These are phyloP conservation scores for Meganola albula DNA, from an alignment of 2,888 invertebrate species.

Conservation along the genomic window DNA sequence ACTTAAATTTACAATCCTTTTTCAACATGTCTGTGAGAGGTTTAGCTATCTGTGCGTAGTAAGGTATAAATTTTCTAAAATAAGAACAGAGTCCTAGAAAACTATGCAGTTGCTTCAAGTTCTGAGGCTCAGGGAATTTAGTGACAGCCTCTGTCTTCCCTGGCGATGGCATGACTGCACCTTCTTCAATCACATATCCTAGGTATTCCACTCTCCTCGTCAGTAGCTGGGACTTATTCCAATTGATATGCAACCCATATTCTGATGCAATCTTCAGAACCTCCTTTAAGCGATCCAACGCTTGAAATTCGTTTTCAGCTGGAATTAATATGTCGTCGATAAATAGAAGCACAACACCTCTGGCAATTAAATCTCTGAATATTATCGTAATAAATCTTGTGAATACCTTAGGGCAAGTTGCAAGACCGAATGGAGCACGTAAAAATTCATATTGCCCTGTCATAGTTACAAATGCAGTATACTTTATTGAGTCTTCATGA, in stretches of 20 bases:
- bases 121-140: slow-evolving; percentile 12
- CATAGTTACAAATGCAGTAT: too few species aligned
- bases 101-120: slow-evolving; percentile 18
- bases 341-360: slow-evolving; percentile 15
- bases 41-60: background rate
- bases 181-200: slow-evolving; percentile 18
- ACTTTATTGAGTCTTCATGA: too few species aligned
- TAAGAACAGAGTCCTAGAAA: slow-evolving; percentile 7
- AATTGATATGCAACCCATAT: slow-evolving; percentile 12
- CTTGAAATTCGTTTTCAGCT: slow-evolving; percentile 10
- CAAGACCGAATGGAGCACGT: too few species aligned
- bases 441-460: too few species aligned
- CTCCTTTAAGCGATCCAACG: slow-evolving; percentile 4
- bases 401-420: too few species aligned
- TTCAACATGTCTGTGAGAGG: slow-evolving; percentile 4
- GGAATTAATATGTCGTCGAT: slow-evolving; percentile 17
- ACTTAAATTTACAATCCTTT: background rate
- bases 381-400: too few species aligned
- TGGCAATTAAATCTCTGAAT: slow-evolving; percentile 25
- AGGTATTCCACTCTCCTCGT: slow-evolving; percentile 12
- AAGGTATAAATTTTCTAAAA: slow-evolving; percentile 1
- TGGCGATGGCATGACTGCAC: slow-evolving; percentile 9
- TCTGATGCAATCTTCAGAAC: slow-evolving; percentile 10
- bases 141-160: background rate
- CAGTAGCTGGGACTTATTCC: slow-evolving; percentile 5